Evolutionary conservation across 2,797 vertebrate species (phyloP).

Genomic region (Sarcoramphus papa): DNA sequence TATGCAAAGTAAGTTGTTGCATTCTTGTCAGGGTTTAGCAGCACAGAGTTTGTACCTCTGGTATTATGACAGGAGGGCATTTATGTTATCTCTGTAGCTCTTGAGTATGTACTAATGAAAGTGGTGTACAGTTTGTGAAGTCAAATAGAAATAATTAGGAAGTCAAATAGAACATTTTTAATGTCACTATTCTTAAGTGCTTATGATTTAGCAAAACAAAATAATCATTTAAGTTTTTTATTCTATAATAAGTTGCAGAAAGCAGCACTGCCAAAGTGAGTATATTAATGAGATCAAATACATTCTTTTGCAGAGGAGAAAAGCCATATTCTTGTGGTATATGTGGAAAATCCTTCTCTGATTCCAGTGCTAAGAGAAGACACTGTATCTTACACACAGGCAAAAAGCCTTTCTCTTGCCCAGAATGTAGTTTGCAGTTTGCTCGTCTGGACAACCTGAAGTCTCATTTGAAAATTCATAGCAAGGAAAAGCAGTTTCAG

Average conservation of each 20-base stretch:
- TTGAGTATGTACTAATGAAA: background rate
- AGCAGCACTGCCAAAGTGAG: background rate
- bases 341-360: slow-evolving; percentile 92
- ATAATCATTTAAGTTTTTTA: background rate
- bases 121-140: background rate
- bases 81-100: background rate
- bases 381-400: slow-evolving; percentile 93
- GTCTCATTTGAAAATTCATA: slow-evolving; percentile 90
- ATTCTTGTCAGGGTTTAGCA: background rate
- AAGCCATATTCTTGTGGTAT: slow-evolving; percentile 89
- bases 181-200: background rate
- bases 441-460: slow-evolving; percentile 93
- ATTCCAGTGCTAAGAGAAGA: slow-evolving; percentile 91
- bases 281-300: background rate
- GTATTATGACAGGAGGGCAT: background rate
- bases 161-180: background rate
- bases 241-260: background rate
- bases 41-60: background rate
- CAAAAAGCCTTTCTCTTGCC: slow-evolving; percentile 90
- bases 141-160: background rate
- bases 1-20: background rate
- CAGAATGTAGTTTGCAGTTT: slow-evolving; percentile 87
- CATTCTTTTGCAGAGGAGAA: slow-evolving; percentile 84
- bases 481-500: slow-evolving; percentile 79
- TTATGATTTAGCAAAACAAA: background rate